Evolutionary conservation across 2,113 vertebrate genomes (phyloP).

Genomic region (Gymnobelideus leadbeateri): DNA sequence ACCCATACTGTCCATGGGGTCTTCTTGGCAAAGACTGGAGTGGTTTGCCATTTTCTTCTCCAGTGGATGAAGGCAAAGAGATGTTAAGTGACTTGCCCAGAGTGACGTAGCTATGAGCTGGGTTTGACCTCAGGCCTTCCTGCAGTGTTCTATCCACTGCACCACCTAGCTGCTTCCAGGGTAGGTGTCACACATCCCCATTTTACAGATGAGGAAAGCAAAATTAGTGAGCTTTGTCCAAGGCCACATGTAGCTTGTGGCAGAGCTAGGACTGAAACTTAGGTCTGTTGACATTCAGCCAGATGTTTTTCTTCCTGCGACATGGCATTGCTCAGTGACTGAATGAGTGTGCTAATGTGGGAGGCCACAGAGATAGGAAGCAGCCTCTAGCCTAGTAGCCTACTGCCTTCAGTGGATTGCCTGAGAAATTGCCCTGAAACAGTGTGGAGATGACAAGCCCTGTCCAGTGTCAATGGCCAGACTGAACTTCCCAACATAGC

Average conservation of each 20-base stretch:
- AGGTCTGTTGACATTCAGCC: neutral
- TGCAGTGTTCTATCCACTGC: neutral
- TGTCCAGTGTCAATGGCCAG: neutral
- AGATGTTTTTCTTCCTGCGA: neutral
- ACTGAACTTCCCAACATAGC: neutral
- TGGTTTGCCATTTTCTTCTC: neutral
- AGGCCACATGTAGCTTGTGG: neutral
- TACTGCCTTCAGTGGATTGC: conserved; percentile 8
- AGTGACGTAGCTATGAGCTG: neutral
- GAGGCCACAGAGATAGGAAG: neutral
- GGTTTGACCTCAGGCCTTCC: neutral
- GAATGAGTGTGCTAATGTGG: neutral
- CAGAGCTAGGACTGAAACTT: conserved; percentile 7
- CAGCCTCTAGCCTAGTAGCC: neutral
- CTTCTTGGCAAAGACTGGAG: neutral
- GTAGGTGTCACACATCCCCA: neutral
- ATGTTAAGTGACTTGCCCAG: neutral
- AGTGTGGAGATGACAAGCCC: neutral
- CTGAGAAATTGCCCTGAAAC: conserved; percentile 15
- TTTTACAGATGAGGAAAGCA: neutral
- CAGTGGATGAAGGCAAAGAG: neutral
- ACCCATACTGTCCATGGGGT: neutral
- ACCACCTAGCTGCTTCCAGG: neutral
- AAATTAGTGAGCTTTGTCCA: neutral
- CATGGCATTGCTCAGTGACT: neutral